Percentiles rank a stretch among this genome's conserved stretches.
phyloP scores from a whole-genome alignment of 2,113 vertebrate species.

The Megaleporinus macrocephalus region DNA sequence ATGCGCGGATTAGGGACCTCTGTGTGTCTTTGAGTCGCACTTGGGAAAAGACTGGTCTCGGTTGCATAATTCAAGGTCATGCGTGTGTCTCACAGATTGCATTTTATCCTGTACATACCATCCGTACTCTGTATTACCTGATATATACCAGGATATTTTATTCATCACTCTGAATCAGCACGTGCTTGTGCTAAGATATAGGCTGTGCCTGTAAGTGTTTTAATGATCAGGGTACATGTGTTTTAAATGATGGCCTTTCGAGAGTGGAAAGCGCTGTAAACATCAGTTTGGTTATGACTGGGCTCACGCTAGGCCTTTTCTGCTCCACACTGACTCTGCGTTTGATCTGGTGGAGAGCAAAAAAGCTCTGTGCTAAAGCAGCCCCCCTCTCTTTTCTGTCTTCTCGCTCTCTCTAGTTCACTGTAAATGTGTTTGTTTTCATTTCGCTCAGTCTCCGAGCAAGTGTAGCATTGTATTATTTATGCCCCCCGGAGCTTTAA shows the following conservation, averaged over 20 bases:
- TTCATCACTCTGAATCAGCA: not conserved
- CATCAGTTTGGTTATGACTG: conserved; percentile 2
- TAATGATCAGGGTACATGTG: not conserved
- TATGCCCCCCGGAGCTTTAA: conserved; percentile 46
- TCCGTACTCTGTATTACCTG: not conserved
- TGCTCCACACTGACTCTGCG: conserved; percentile 2
- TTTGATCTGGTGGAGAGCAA: conserved; percentile 1
- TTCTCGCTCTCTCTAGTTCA: not conserved
- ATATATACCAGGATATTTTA: not conserved
- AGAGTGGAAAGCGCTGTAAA: not conserved
- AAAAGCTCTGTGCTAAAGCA: not conserved
- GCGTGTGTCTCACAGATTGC: conserved; percentile 10
- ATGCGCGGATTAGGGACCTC: conserved; percentile 25
- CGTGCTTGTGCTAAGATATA: not conserved
- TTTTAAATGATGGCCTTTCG: not conserved
- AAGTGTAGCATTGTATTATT: conserved; percentile 55
- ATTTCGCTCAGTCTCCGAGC: conserved; percentile 42
- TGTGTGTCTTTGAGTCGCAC: conserved; percentile 3
- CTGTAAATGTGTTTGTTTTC: conserved; percentile 50
- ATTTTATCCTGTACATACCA: not conserved
- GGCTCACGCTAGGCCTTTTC: not conserved
- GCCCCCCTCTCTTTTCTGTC: not conserved
- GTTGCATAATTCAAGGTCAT: conserved; percentile 48
- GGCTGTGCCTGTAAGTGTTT: not conserved
- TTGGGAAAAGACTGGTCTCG: not conserved